Percentiles rank a stretch among this genome's conserved stretches.
phyloP scores from a whole-genome alignment of 2,797 vertebrate species.

The Aulostomus chinensis region DNA sequence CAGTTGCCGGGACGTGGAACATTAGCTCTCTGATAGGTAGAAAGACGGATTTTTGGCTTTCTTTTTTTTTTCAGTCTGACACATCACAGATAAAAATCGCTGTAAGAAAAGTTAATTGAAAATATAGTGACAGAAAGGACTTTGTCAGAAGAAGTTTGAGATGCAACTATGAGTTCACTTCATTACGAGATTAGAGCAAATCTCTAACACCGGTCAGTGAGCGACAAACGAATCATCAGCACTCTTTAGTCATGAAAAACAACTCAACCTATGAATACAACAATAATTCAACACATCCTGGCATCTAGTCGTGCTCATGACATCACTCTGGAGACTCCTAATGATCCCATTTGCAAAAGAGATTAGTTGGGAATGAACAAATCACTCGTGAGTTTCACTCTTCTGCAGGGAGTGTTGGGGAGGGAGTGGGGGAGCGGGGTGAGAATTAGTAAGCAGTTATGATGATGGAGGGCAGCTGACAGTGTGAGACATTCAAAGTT shows the following conservation, averaged over 20 bases:
- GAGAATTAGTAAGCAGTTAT: constrained; percentile 71
- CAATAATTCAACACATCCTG: too few species aligned
- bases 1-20: constrained; percentile 46
- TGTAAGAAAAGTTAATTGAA: constrained; percentile 5
- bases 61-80: constrained; percentile 5
- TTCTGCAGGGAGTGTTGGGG: constrained; percentile 29
- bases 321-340: too few species aligned
- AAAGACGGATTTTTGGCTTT: constrained; percentile 5
- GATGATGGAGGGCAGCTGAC: constrained; percentile 73
- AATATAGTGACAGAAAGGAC: neutral
- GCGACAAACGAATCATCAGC: too few species aligned
- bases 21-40: constrained; percentile 66
- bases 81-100: constrained; percentile 15
- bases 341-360: too few species aligned
- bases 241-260: too few species aligned
- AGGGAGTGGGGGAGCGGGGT: too few species aligned
- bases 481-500: constrained; percentile 73
- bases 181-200: constrained; percentile 14
- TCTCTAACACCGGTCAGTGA: constrained; percentile 26
- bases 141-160: too few species aligned
- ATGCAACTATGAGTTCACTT: too few species aligned
- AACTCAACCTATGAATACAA: too few species aligned
- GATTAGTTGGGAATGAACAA: constrained; percentile 72
- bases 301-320: too few species aligned
- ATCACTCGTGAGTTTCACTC: constrained; percentile 60